Evolutionary conservation across 2,888 invertebrate genomes (phyloP), one percentile per base, ranked within the genome.

Genomic region (Acronicta alni): DNA sequence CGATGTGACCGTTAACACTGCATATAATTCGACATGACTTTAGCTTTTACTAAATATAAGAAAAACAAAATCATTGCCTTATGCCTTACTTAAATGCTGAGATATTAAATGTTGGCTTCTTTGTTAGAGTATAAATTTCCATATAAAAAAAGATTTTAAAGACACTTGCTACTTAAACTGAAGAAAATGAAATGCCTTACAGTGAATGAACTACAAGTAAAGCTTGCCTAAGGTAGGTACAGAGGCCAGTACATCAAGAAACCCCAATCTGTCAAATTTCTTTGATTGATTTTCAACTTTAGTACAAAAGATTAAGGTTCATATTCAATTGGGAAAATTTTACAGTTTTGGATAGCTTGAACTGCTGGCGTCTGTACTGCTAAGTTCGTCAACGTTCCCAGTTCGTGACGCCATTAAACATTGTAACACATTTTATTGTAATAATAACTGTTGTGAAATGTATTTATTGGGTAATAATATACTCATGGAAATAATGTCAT

Each of bases 391-490:
- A 55, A 45, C 30, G 57, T 77, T 75, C 82, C 81, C 83, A 85
- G 81, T 85, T 82, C 79, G 82, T 77, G 74, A 79, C 74, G 79
- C 73, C 77, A 83, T 77, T 82, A 82, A 75, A 75, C 80, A 71
- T 55, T 69, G 64, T 85, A 88, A 89, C 83, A 89, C 83, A 78
- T 81, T 80, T 79, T 87, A 83, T 81, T 87, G 79, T 85, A 85
- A 85, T 85, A 88, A 89, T 90, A 90, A 89, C 87, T 92, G 91
- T 92, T 93, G 91, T 91, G 89, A 89, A 91, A 91, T 93, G 91
- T 94, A 94, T 94, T 94, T 94, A 94, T 94, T 94, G 77, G 77
- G 91, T 91, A 88, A 82, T 88, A 91, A 89, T 90, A 91, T 88
- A 90, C 87, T 84, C 84, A 87, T 87, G 85, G 85, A 89, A 87